Conservation (phyloP, 1,140 invertebrate genomes). For the Megalopta genalis region DNA sequence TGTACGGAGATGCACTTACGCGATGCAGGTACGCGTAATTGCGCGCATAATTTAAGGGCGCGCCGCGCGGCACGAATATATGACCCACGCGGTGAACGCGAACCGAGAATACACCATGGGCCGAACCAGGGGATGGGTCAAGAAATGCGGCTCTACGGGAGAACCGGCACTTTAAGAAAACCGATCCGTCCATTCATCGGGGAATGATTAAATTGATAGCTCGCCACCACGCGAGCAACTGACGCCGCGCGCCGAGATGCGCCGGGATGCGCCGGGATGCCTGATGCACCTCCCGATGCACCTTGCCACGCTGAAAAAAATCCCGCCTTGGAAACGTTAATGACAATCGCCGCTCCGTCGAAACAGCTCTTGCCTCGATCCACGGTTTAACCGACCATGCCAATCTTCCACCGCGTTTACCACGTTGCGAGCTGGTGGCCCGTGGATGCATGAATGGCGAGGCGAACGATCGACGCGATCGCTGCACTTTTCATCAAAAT, state of each 20-base stretch:
- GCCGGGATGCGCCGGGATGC: no score
- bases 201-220: conserved; percentile 65
- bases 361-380: no score
- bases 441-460: no score
- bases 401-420: no score
- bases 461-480: no score
- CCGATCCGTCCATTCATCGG: conserved; percentile 70
- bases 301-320: no score
- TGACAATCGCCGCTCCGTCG: no score
- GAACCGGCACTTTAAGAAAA: conserved; percentile 73
- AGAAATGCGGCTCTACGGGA: conserved; percentile 48
- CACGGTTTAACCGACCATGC: no score
- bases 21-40: conserved; percentile 70
- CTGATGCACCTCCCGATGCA: no score
- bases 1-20: conserved; percentile 43
- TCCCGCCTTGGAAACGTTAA: no score
- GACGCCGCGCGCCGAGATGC: not conserved
- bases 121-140: conserved; percentile 13
- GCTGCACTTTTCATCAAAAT: no score
- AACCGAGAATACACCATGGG: conserved; percentile 9
- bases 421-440: no score
- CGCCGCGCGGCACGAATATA: conserved; percentile 55
- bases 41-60: conserved; percentile 76
- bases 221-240: conserved; percentile 60
- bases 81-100: conserved; percentile 35